Base-by-base conservation (phyloP, 2,888 invertebrate genomes). In the Drosophila borborema region DNA sequence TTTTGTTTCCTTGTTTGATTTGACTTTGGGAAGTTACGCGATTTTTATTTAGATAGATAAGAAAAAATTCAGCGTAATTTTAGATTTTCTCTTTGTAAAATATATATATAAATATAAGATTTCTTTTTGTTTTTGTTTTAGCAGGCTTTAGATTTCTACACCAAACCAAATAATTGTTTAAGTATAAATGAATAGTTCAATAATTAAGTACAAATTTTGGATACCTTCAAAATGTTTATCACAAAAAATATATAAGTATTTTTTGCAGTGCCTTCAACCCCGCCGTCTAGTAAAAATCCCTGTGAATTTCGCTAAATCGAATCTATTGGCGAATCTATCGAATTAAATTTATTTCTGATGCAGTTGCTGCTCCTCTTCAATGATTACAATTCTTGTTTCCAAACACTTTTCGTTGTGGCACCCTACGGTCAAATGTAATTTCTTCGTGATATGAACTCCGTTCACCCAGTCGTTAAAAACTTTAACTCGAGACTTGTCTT, bases 1-100 rank as follows among this genome's bases (percentile, higher is more conserved):
- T 41, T 8, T 41, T 2, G 18, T 72, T 75, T 69, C 16, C 23
- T 69, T 73, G n/a, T 36, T 71, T 78, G 62, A 72, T 74, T 70
- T 69, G 54, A 65, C 76, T 74, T 74, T 67, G 86, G 82, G 81
- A 87, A 81, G 75, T 85, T 77, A 66, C 72, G 74, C 53, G 79
- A 80, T 80, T 86, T 74, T 74, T 68, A 66, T 72, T 72, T 54
- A 76, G 66, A 80, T 72, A 70, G n/a, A 23, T 23, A 23, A 4
- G 5, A 76, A 86, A 86, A 82, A 91, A 87, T 89, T 89, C 82
- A 90, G 87, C 77, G 72, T 73, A 77, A 65, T 72, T 64, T 49
- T 56, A 65, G 41, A 69, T 49, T 51, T 67, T 82, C 76, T 20
- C 77, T 65, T 12, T 46, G 46, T 46, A 46, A 72, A 81, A 89